A percentile compares a stretch with the other conserved stretches of the same genome.
These are phyloP conservation scores for Hiodon alosoides DNA, from an alignment of 2,113 vertebrate species.

Conservation along the genomic window DNA sequence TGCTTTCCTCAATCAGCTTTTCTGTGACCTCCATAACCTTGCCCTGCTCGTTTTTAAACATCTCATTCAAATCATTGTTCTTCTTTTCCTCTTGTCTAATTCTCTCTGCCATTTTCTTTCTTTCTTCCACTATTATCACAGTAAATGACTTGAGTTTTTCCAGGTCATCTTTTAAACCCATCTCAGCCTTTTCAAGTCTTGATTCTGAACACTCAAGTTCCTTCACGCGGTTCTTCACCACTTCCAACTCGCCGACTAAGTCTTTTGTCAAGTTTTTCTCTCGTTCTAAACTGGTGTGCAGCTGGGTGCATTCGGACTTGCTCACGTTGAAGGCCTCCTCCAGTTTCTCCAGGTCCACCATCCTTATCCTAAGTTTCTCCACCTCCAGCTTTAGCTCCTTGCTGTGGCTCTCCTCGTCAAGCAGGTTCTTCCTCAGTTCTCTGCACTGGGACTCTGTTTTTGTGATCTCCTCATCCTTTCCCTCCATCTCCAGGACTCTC, in stretches of 20 bases:
- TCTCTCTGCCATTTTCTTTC: conserved; percentile 85
- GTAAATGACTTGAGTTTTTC: conserved; percentile 92
- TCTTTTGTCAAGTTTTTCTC: conserved; percentile 85
- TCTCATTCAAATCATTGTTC: conserved; percentile 75
- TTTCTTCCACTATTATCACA: conserved; percentile 87
- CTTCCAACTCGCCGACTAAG: conserved; percentile 80
- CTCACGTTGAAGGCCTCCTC: conserved; percentile 80
- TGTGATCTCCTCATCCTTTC: conserved; percentile 92
- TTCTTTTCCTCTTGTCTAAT: conserved; percentile 86
- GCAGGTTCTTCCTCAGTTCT: conserved; percentile 80
- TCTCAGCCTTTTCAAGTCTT: conserved; percentile 84
- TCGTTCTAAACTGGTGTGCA: conserved; percentile 76
- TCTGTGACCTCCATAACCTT: conserved; percentile 96
- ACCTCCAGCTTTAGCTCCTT: conserved; percentile 83
- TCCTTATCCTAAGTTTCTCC: conserved; percentile 85
- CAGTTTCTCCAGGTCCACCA: conserved; percentile 84
- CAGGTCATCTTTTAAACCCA: conserved; percentile 87
- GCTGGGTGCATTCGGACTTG: conserved; percentile 78
- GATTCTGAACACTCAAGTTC: conserved; percentile 86
- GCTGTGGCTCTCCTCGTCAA: conserved; percentile 79
- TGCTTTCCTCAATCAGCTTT: conserved; percentile 95
- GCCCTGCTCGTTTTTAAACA: conserved; percentile 81
- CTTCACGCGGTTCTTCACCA: conserved; percentile 83
- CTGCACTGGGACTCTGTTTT: conserved; percentile 85
- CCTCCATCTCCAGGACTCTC: conserved; percentile 88